A percentile compares a stretch with the other conserved stretches of the same genome.
Evolutionary conservation across 2,888 invertebrate species (phyloP).

Genomic region (Eupithecia tripunctaria): DNA sequence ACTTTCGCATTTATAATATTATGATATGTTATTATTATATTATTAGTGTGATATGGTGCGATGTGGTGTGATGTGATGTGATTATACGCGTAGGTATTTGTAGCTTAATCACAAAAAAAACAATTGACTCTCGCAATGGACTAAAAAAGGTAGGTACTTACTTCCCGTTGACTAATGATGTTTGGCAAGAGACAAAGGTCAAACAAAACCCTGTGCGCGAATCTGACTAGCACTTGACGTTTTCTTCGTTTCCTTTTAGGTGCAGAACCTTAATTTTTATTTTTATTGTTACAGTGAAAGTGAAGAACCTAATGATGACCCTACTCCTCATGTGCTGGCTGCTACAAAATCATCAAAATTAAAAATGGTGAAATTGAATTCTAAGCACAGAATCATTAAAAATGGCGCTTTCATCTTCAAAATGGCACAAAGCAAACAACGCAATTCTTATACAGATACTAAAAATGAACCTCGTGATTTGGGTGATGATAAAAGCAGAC

Average conservation of each 20-base stretch:
- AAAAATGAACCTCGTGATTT: constrained; percentile 10
- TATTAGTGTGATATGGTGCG: too few relatives aligned
- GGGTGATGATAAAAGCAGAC: constrained; percentile 24
- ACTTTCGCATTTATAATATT: too few relatives aligned
- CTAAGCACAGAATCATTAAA: background rate
- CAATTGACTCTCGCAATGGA: too few relatives aligned
- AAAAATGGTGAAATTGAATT: constrained; percentile 20
- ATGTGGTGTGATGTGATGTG: too few relatives aligned
- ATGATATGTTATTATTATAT: too few relatives aligned
- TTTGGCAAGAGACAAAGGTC: too few relatives aligned
- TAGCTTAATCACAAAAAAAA: too few relatives aligned
- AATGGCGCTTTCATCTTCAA: constrained; percentile 35
- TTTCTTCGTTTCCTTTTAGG: background rate
- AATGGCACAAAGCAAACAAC: constrained; percentile 35
- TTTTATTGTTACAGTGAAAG: constrained; percentile 29
- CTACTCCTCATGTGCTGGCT: background rate
- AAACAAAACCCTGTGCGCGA: too few relatives aligned
- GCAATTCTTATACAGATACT: background rate
- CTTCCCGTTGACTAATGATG: too few relatives aligned
- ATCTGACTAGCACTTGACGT: too few relatives aligned
- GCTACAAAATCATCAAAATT: constrained; percentile 19
- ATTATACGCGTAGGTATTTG: too few relatives aligned
- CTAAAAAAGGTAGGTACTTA: too few relatives aligned
- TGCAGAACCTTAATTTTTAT: background rate
- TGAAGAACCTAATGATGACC: constrained; percentile 3